Percentiles rank a stretch among this genome's conserved stretches.
phyloP scores from a whole-genome alignment of 2,113 vertebrate species.

The Equus quagga region DNA sequence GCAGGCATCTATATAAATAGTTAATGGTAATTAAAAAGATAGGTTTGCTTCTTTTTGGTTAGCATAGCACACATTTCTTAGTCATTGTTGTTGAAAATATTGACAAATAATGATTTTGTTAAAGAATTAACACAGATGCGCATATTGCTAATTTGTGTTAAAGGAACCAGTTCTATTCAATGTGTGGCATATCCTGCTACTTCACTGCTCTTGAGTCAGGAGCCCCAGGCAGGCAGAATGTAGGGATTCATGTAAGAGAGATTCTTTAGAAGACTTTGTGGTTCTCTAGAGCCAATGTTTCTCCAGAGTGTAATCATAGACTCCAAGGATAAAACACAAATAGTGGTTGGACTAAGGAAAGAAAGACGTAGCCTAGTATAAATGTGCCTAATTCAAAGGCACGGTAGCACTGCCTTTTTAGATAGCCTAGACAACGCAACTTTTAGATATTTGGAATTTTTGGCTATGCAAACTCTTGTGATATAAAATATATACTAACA shows the following conservation, averaged over 20 bases:
- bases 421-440: not conserved
- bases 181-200: not conserved
- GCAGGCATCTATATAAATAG: not conserved
- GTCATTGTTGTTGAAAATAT: not conserved
- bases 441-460: not conserved
- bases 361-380: not conserved
- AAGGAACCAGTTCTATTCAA: not conserved
- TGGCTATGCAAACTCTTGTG: not conserved
- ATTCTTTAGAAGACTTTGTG: not conserved
- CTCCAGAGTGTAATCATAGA: not conserved
- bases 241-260: not conserved
- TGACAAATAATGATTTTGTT: not conserved
- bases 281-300: not conserved
- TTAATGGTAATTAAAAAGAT: not conserved
- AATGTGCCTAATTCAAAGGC: not conserved
- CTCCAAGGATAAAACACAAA: not conserved
- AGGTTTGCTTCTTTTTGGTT: not conserved
- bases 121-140: not conserved
- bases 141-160: not conserved
- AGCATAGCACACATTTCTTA: not conserved
- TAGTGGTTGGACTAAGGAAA: not conserved
- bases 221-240: not conserved
- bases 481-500: not conserved
- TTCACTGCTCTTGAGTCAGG: not conserved
- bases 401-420: not conserved